Evolutionary conservation across 1,140 invertebrate genomes (phyloP), one percentile per base, ranked within the genome.

Genomic region (Procambarus clarkii): DNA sequence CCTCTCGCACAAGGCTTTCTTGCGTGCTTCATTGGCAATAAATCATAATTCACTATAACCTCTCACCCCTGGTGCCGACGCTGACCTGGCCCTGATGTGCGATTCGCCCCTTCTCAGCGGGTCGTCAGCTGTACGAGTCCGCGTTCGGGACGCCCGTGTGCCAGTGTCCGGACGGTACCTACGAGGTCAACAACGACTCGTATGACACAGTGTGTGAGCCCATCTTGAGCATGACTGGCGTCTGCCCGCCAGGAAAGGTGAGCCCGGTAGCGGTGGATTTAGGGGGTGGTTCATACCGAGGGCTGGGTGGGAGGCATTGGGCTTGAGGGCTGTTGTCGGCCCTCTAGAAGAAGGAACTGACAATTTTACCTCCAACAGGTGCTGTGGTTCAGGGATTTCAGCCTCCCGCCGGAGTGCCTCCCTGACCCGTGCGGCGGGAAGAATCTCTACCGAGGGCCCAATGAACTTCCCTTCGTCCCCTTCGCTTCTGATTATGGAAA

Each of bases 391-490:
- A 86, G 48, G 15, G 76, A 64, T 69, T 85, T 92, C 69, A 24
- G 48, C 8, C 15, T 69, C 8, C 88, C 88, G 0, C 88, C 88
- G 2, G 84, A 81, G 77, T 92, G 92, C 64, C 79, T 60, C 3
- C 92, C 88, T 18, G 92, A 92, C 71, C 92, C 92, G 34, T 92
- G 92, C 85, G 78, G 74, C 3, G 92, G 88, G 1, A 64, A 86
- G 21, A 92, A 92, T 85, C 78, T 91, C 54, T 87, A 90, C 50
- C 48, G 92, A 3, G 84, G 84, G 0, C 83, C 76, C 9, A 78
- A 74, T 9, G 92, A 92, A 71, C 84, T 92, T 0, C 83, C 92
- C 64, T 92, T 82, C 79, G 64, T 91, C 0, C 92, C 92, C 4
- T 54, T 88, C 15, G 50, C 58, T 34, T 34, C 34, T 34, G 34